Evolutionary conservation across 2,888 invertebrate species (phyloP).

Genomic region (Mythimna albipuncta): DNA sequence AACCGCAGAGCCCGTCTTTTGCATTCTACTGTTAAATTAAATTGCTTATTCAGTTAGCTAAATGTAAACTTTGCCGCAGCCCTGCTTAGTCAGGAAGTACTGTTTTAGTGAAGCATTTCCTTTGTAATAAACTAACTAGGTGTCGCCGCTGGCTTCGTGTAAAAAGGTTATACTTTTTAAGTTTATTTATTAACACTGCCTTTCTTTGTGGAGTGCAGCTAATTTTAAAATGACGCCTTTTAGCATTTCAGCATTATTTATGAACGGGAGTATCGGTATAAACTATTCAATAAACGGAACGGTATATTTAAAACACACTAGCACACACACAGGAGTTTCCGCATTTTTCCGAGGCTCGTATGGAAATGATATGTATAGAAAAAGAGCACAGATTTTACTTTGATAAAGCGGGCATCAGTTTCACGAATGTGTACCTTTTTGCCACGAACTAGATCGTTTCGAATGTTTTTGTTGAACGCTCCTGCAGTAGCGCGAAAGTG

Average conservation of each 20-base stretch:
- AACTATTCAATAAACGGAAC: conserved; percentile 17
- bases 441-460: conserved; percentile 76
- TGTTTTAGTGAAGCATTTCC: conserved; percentile 59
- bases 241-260: conserved; percentile 21
- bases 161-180: conserved; percentile 52
- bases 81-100: conserved; percentile 49
- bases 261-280: not conserved
- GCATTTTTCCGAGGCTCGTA: conserved; percentile 18
- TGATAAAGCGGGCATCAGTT: conserved; percentile 73
- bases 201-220: conserved; percentile 36
- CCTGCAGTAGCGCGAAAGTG: conserved; percentile 82
- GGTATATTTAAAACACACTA: conserved; percentile 21
- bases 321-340: not conserved
- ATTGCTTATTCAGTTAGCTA: conserved; percentile 64
- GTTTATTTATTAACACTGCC: conserved; percentile 43
- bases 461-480: conserved; percentile 81
- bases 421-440: conserved; percentile 80
- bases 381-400: conserved; percentile 62
- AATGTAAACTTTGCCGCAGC: conserved; percentile 58
- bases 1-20: conserved; percentile 64
- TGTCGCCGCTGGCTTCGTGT: conserved; percentile 46
- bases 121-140: conserved; percentile 58
- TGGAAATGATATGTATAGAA: conserved; percentile 48
- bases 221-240: conserved; percentile 39
- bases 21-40: conserved; percentile 68